Conservation (phyloP, 2,888 invertebrate species). For the Drosophila barbarae region DNA sequence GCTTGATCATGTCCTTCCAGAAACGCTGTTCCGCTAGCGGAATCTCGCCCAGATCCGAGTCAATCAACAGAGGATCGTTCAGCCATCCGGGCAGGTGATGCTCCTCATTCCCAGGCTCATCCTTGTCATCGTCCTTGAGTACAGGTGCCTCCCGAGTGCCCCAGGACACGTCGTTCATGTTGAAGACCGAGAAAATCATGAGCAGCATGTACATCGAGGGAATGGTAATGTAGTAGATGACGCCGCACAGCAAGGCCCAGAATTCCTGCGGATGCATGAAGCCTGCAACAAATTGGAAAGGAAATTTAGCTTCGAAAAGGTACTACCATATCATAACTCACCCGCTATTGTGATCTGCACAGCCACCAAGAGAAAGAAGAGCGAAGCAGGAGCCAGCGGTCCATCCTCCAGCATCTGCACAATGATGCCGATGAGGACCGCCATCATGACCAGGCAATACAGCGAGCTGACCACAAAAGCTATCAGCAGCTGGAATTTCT, state of each 20-base stretch:
- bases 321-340: slow-evolving; percentile 35
- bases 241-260: slow-evolving; percentile 86
- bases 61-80: slow-evolving; percentile 84
- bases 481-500: slow-evolving; percentile 84
- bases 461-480: slow-evolving; percentile 88
- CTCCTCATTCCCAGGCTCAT: slow-evolving; percentile 31
- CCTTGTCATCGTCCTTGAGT: slow-evolving; percentile 44
- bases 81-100: slow-evolving; percentile 82
- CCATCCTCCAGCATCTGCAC: slow-evolving; percentile 90
- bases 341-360: slow-evolving; percentile 85
- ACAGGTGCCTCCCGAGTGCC: slow-evolving; percentile 90
- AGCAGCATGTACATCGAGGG: slow-evolving; percentile 97
- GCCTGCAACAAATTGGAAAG: slow-evolving; percentile 75
- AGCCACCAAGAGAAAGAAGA: slow-evolving; percentile 89
- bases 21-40: slow-evolving; percentile 85
- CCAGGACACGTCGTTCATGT: slow-evolving; percentile 96
- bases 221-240: slow-evolving; percentile 93
- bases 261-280: slow-evolving; percentile 90
- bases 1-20: slow-evolving; percentile 88
- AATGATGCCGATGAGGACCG: slow-evolving; percentile 89
- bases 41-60: slow-evolving; percentile 85
- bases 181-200: slow-evolving; percentile 94
- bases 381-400: slow-evolving; percentile 88
- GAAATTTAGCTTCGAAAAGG: not conserved
- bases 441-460: slow-evolving; percentile 92